A percentile compares a stretch with the other conserved stretches of the same genome.
These are phyloP conservation scores for Mus spretus DNA, from an alignment of 2,797 vertebrate species.

Conservation along the genomic window DNA sequence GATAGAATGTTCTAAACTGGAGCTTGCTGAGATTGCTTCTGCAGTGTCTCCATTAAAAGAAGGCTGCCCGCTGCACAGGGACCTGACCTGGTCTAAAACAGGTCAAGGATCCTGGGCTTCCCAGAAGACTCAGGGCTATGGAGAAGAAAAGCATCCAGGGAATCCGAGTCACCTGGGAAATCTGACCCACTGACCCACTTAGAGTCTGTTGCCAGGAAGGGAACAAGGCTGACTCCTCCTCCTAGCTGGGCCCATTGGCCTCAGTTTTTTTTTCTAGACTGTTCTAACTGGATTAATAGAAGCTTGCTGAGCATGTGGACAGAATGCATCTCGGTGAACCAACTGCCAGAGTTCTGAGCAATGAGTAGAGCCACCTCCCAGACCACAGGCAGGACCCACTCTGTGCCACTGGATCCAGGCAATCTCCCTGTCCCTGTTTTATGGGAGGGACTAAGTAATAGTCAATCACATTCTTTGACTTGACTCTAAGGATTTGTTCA, in stretches of 20 bases:
- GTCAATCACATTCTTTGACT: not conserved
- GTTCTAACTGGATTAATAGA: not conserved
- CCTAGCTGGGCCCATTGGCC: not conserved
- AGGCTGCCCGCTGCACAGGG: not conserved
- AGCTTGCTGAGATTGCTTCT: not conserved
- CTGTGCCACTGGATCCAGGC: rapidly evolving
- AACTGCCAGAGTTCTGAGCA: not conserved
- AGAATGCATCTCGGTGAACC: not conserved
- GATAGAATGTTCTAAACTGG: not conserved
- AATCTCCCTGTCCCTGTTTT: no score
- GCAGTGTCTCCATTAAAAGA: not conserved
- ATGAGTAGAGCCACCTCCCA: rapidly evolving
- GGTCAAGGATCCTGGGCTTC: not conserved
- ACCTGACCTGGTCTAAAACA: not conserved
- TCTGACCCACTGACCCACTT: not conserved
- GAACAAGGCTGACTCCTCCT: not conserved
- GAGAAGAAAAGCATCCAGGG: not conserved
- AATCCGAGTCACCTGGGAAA: not conserved
- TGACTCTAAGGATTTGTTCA: not conserved
- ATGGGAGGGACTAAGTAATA: not conserved
- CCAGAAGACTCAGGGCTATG: not conserved
- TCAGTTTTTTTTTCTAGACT: not conserved
- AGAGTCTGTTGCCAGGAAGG: not conserved
- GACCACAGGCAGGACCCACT: not conserved
- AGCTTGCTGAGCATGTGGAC: not conserved